Base-by-base conservation (phyloP, 2,797 vertebrate genomes). In the Mareca strepera region DNA sequence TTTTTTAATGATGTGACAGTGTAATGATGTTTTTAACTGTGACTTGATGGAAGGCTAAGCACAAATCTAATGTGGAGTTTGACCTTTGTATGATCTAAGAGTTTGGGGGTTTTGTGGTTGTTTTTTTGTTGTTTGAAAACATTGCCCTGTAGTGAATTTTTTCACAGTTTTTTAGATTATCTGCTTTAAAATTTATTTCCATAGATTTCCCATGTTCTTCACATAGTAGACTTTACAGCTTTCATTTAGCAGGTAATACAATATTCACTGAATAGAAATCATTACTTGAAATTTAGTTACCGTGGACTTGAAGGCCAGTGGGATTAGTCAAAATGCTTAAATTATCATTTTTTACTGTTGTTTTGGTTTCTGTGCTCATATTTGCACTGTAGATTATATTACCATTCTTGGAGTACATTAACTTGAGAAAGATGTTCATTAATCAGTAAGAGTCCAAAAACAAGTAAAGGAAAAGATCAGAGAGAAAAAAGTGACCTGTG, bases 21-120 rank as follows among this genome's bases (percentile, higher is more conserved):
- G 84, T 93, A 93, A 90, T 79, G 76, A 55, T 83, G 63, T 41
- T 82, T 91, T 85, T 81, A 86, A 81, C 70, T 66, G 73, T 81
- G 73, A 79, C 55, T 94, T 87, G 75, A 56, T 81, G 73, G 91
- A 94, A 84, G 59, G 63, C 77, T 67, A 78, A 91, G 66, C 58
- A 59, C 69, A 90, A 41, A 70, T 88, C 43, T 79, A 31, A 58
- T 6, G 1, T 76, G 76, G 50, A 44, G 23, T 73, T 93, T 96
- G 85, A 91, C 89, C 85, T 95, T 91, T 60, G 4, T 66, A n/a
- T 70, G 59, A 60, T 88, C 52, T 91, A 53, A 78, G 31, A 25
- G 4, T 16, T 15, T 70, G 20, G 31, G 23, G 10, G 8, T 43
- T 64, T 33, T 0, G 0, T 0, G 1, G 4, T 28, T 70, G 3